Evolutionary conservation across 2,888 invertebrate species (phyloP), one percentile per base, ranked within the genome.

Genomic region (Pristionchus exspectatus): DNA sequence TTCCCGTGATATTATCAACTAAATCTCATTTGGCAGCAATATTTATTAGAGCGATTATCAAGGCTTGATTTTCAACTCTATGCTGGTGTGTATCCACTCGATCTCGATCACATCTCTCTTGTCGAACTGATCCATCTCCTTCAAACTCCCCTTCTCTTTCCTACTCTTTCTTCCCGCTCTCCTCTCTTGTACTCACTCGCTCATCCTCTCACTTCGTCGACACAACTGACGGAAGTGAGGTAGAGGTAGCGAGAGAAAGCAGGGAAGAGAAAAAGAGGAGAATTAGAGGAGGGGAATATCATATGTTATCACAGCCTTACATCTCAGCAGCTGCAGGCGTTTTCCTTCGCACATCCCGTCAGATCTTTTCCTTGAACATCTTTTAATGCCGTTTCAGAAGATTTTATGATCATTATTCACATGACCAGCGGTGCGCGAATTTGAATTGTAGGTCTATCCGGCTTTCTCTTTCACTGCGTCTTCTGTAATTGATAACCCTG

Each of bases 301-400:
- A 85, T 56, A 85, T 56, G 38, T 54, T 44, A 81, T 83, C 91
- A 90, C 89, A 90, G 85, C 56, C 90, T 69, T 54, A 56, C 38
- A 33, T 74, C 38, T 21, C 38, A 33, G 38, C 38, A 38, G 18
- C 38, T 7, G 74, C 74, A 74, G 30, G 24, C 74, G 2, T 69
- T 69, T 69, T 69, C 69, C 2, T 30, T 38, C 16, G 44, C 74
- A 74, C n/a, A 10, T 10, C 63, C 63, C n/a, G 44, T 50, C 4
- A 50, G 7, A 50, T 50, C 63, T 24, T 24, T 63, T 24, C 63
- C 5, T 24, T 63, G 63, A 63, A 24, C 2, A 59, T 18, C 56
- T 24, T 59, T 18, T 24, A 10, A 38, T 38, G 38, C 38, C 38
- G 2, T 38, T 38, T 3, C 38, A 38, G 3, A 59, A 21, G 18